These are phyloP conservation scores for Anastrepha obliqua DNA, from an alignment of 1,140 invertebrate genomes.

Conservation along the genomic window DNA sequence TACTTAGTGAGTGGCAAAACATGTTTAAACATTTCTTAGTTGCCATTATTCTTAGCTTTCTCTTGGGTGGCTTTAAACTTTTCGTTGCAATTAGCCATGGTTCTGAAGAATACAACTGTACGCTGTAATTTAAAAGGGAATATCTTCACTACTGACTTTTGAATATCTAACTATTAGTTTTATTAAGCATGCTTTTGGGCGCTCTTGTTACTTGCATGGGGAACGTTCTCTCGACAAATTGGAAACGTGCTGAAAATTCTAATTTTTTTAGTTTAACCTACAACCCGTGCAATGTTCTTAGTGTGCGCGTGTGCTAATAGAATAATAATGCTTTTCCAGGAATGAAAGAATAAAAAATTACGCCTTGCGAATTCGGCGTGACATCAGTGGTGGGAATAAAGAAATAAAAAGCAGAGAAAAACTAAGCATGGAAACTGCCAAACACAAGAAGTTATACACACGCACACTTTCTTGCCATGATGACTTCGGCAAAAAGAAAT, in stretches of 20 bases:
- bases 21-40: slow-evolving; percentile 1
- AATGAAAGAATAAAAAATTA: too few species aligned
- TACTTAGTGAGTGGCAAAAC: background rate
- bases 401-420: too few species aligned
- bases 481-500: too few species aligned
- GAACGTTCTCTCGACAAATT: slow-evolving; percentile 23
- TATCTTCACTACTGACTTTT: background rate
- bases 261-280: background rate
- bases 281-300: too few species aligned
- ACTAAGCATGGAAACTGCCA: too few species aligned
- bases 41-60: background rate
- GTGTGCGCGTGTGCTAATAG: too few species aligned
- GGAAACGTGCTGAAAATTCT: slow-evolving; percentile 25
- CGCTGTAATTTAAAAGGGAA: background rate
- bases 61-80: background rate
- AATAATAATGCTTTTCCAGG: too few species aligned
- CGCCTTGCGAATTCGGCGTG: too few species aligned
- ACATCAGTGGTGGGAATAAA: too few species aligned
- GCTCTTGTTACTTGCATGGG: background rate
- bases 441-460: too few species aligned
- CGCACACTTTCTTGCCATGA: too few species aligned
- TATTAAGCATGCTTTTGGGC: slow-evolving; percentile 32
- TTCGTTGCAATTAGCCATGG: background rate
- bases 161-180: slow-evolving; percentile 5
- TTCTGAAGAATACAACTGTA: background rate